A percentile compares a stretch with the other conserved stretches of the same genome.
phyloP scores from a whole-genome alignment of 2,888 invertebrate species.

The Girardia tigrina region DNA sequence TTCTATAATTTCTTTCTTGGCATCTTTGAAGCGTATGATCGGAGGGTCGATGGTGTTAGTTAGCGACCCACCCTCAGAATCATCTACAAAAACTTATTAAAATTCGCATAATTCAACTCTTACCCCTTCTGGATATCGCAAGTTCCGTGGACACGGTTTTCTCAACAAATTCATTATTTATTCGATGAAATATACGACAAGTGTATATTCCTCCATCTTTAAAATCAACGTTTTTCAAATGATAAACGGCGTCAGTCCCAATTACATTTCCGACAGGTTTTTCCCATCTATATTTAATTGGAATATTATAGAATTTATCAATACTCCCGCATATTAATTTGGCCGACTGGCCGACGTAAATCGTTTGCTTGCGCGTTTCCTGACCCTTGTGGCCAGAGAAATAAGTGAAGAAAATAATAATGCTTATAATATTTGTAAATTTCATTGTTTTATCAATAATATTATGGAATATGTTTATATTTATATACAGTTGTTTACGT shows the following conservation, averaged over 20 bases:
- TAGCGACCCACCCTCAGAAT: not conserved
- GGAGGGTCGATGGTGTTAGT: too few relatives aligned
- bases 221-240: not conserved
- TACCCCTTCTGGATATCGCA: not conserved
- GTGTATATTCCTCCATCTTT: slow-evolving; percentile 7
- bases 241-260: not conserved
- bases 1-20: not conserved
- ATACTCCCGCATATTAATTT: not conserved
- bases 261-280: not conserved
- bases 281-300: not conserved
- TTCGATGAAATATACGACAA: not conserved
- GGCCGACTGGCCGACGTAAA: not conserved
- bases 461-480: not conserved
- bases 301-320: not conserved
- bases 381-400: not conserved
- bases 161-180: not conserved
- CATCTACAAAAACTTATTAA: not conserved
- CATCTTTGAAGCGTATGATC: not conserved
- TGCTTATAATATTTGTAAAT: not conserved
- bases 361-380: not conserved
- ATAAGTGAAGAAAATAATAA: not conserved
- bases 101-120: not conserved
- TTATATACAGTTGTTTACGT: slow-evolving; percentile 8
- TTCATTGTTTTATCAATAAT: not conserved
- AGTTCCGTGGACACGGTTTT: not conserved